A percentile compares a stretch with the other conserved stretches of the same genome.
phyloP scores from a whole-genome alignment of 2,888 invertebrate species.

The Euphydryas editha region DNA sequence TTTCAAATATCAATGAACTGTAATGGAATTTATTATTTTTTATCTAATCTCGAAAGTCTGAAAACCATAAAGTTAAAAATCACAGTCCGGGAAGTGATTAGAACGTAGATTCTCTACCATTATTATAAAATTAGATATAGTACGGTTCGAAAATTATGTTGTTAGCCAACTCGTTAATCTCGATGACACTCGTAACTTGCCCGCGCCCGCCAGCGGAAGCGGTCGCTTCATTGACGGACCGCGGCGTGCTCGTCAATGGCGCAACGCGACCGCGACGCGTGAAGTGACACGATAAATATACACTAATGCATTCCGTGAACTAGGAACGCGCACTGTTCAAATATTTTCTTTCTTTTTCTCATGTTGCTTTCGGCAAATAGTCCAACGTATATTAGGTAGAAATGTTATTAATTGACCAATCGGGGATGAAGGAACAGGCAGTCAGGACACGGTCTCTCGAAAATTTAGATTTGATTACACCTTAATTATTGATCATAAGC shows the following conservation, averaged over 20 bases:
- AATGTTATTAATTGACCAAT: not conserved
- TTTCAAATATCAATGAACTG: too few species aligned
- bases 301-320: not conserved
- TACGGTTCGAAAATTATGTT: too few species aligned
- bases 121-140: too few species aligned
- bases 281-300: constrained; percentile 22
- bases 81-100: too few species aligned
- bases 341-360: not conserved
- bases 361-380: not conserved
- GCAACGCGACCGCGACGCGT: constrained; percentile 22
- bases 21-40: too few species aligned
- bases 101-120: too few species aligned
- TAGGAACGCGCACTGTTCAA: not conserved
- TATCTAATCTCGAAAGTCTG: too few species aligned
- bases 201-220: constrained; percentile 41
- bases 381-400: not conserved
- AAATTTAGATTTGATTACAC: too few species aligned
- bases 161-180: not conserved
- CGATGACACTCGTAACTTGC: constrained; percentile 12
- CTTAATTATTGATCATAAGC: too few species aligned
- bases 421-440: too few species aligned
- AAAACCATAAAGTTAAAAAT: too few species aligned
- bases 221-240: constrained; percentile 45
- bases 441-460: too few species aligned
- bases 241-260: constrained; percentile 42